Conservation (phyloP, 2,113 vertebrate genomes). For the Scomber scombrus region DNA sequence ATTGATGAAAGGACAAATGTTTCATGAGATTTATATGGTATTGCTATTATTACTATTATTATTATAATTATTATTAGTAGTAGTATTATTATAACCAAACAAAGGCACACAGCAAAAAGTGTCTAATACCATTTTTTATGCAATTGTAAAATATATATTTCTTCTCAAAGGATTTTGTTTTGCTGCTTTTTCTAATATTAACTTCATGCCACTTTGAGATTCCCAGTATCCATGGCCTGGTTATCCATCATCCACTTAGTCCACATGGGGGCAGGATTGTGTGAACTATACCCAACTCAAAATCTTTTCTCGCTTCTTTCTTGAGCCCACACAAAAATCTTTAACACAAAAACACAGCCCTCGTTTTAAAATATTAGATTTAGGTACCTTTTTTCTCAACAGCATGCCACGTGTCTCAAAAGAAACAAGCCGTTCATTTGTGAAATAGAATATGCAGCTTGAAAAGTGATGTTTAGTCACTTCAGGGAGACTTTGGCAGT, state of each 20-base stretch:
- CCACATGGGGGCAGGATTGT: slow-evolving; percentile 77
- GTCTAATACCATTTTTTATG: background rate
- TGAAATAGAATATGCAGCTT: slow-evolving; percentile 62
- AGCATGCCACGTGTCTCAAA: slow-evolving; percentile 41
- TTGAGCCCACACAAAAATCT: slow-evolving; percentile 30
- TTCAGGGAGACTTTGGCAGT: slow-evolving; percentile 54
- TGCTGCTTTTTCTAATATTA: slow-evolving; percentile 22
- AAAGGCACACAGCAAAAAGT: background rate
- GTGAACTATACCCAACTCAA: slow-evolving; percentile 57
- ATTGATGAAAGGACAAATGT: background rate
- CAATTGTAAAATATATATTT: background rate
- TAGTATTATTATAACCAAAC: background rate
- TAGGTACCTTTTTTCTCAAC: slow-evolving; percentile 50
- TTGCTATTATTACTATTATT: background rate
- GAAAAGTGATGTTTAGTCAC: slow-evolving; percentile 66
- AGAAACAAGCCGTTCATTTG: slow-evolving; percentile 59
- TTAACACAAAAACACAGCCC: slow-evolving; percentile 28
- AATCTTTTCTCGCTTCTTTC: background rate
- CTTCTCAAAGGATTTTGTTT: background rate
- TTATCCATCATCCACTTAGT: slow-evolving; percentile 40
- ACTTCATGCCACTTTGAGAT: slow-evolving; percentile 1
- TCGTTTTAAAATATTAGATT: slow-evolving; percentile 26
- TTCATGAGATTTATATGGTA: slow-evolving; percentile 4
- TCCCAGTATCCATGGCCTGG: background rate
- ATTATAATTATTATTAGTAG: no score